A percentile compares a stretch with the other conserved stretches of the same genome.
Evolutionary conservation across 2,113 vertebrate genomes (phyloP).

Genomic region (Varanus komodoensis): DNA sequence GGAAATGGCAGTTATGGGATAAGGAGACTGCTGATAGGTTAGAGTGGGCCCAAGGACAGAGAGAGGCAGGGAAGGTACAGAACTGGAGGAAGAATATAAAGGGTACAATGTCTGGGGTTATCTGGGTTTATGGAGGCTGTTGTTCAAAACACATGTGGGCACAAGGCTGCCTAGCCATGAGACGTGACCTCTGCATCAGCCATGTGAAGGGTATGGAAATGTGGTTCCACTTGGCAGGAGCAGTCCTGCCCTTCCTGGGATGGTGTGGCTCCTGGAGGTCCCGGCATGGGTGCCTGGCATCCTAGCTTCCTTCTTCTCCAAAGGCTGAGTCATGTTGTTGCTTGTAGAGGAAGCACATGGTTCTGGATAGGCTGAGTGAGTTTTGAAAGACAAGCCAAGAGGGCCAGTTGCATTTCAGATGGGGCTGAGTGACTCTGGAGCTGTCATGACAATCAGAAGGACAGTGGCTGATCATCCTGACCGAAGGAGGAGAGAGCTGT

Average conservation of each 20-base stretch:
- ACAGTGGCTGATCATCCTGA: not conserved
- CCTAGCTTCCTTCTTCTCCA: not conserved
- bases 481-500: not conserved
- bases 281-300: not conserved
- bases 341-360: not conserved
- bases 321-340: not conserved
- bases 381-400: not conserved
- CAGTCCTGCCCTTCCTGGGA: not conserved
- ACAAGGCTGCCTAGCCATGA: too few relatives aligned
- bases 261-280: not conserved
- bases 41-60: not conserved
- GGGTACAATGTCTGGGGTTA: too few relatives aligned
- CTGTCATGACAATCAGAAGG: not conserved
- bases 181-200: not conserved
- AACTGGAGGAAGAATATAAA: not conserved
- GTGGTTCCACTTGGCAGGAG: too few relatives aligned
- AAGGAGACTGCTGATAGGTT: not conserved
- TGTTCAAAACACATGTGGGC: too few relatives aligned
- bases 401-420: not conserved
- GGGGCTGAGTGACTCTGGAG: not conserved
- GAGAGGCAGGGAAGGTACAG: not conserved
- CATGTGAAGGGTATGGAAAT: not conserved
- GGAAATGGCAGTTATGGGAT: not conserved
- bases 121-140: too few relatives aligned
- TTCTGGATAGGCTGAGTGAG: not conserved